phyloP scores from a whole-genome alignment of 2,113 vertebrate genomes.

The Mystacornis crossleyi region DNA sequence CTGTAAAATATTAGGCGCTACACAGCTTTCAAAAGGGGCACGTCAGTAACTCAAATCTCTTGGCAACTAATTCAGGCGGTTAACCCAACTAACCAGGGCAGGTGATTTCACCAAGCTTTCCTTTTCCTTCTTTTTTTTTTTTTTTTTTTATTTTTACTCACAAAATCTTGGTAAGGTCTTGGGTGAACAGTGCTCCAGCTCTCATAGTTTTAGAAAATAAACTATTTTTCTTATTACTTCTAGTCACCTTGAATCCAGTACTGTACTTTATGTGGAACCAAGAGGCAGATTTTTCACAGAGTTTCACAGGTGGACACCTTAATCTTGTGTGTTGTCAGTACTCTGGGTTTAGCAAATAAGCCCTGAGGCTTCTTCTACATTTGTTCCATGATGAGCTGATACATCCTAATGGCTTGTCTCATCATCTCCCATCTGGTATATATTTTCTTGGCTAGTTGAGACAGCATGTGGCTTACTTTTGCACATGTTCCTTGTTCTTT shows the following conservation, averaged over 20 bases:
- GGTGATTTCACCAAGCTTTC: background rate
- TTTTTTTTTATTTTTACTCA: background rate
- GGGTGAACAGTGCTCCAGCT: background rate
- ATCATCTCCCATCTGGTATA: conserved; percentile 37
- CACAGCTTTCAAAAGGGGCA: background rate
- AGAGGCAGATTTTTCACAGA: background rate
- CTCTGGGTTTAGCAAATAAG: background rate
- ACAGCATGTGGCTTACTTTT: conserved; percentile 49
- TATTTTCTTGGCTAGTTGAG: conserved; percentile 54
- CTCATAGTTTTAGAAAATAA: background rate
- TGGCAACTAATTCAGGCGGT: background rate
- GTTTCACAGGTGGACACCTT: background rate
- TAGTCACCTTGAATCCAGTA: background rate
- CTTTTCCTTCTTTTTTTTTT: background rate
- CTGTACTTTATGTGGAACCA: background rate
- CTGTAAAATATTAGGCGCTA: background rate
- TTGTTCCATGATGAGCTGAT: background rate
- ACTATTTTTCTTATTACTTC: background rate
- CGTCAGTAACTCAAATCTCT: background rate
- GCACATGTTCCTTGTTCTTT: conserved; percentile 58
- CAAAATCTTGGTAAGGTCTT: background rate
- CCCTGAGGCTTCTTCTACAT: background rate
- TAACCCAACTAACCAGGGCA: background rate
- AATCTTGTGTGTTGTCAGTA: background rate
- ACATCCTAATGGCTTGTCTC: background rate